Percentiles rank a stretch among this genome's conserved stretches.
Evolutionary conservation across 23 tunicate genomes (phyloP).

Genomic region (Styela plicata): DNA sequence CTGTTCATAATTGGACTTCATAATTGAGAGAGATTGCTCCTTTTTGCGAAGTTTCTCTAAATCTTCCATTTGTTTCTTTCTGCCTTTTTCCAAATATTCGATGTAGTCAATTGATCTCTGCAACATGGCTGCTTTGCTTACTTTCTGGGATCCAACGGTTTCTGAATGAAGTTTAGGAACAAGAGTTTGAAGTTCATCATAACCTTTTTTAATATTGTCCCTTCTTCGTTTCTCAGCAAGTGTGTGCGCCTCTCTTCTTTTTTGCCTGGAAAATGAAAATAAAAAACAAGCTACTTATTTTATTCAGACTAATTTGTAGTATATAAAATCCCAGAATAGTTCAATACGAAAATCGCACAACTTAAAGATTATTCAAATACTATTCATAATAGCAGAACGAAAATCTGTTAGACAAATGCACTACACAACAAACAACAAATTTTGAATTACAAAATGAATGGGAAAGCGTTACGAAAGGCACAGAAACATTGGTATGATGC

Average conservation of each 20-base stretch:
- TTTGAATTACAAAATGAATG: too few species aligned
- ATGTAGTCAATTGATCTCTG: conserved; percentile 73
- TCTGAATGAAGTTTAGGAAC: conserved; percentile 63
- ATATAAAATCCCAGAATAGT: too few species aligned
- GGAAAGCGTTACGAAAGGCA: too few species aligned
- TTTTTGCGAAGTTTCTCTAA: conserved; percentile 57
- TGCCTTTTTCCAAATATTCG: conserved; percentile 75
- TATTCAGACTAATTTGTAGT: too few species aligned
- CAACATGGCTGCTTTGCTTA: conserved; percentile 86
- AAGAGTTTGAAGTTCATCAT: conserved; percentile 66
- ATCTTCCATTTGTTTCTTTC: conserved; percentile 79
- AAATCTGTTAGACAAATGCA: too few species aligned
- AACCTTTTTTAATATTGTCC: conserved; percentile 90
- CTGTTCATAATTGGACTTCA: conserved; percentile 72
- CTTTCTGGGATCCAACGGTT: conserved; percentile 54
- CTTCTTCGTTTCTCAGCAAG: conserved; percentile 95
- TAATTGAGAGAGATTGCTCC: conserved; percentile 58
- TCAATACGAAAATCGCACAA: too few species aligned
- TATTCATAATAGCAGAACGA: too few species aligned
- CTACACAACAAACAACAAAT: too few species aligned
- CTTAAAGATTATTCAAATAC: too few species aligned
- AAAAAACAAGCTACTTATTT: too few species aligned
- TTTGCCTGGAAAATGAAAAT: conserved; percentile 76
- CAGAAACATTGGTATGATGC: too few species aligned
- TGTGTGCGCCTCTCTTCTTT: conserved; percentile 95